Percentiles rank a stretch among this genome's conserved stretches.
Evolutionary conservation across 1,140 invertebrate genomes (phyloP).

Genomic region (Drosophila suzukii): DNA sequence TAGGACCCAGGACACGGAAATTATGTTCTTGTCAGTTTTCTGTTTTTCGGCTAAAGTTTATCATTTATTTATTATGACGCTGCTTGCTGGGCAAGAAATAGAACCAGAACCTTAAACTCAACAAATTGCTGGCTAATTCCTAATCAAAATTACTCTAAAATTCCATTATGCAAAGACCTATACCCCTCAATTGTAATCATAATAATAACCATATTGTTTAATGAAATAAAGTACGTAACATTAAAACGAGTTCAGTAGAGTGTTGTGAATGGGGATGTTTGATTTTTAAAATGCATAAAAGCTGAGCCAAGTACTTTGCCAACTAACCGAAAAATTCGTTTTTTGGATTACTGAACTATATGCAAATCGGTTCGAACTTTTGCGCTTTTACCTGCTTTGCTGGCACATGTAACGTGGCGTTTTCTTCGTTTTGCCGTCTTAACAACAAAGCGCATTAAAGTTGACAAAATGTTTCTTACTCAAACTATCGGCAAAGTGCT

Average conservation of each 20-base stretch:
- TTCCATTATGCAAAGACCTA: constrained; percentile 58
- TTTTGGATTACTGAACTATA: constrained; percentile 44
- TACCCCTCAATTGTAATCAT: constrained; percentile 54
- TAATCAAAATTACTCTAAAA: constrained; percentile 62
- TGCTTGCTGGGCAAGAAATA: constrained; percentile 31
- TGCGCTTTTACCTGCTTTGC: constrained; percentile 50
- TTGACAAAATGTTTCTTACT: constrained; percentile 63
- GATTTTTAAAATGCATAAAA: constrained; percentile 31
- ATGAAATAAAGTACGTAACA: constrained; percentile 29
- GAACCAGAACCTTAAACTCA: constrained; percentile 23
- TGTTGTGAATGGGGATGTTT: background rate
- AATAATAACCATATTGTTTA: constrained; percentile 30
- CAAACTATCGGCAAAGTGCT: constrained; percentile 53
- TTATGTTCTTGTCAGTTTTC: constrained; percentile 67
- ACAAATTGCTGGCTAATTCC: constrained; percentile 64
- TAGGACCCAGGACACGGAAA: constrained; percentile 36
- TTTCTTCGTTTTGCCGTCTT: constrained; percentile 24
- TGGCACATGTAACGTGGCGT: constrained; percentile 20
- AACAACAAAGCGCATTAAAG: constrained; percentile 71
- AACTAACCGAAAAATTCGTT: constrained; percentile 42
- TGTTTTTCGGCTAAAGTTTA: constrained; percentile 59
- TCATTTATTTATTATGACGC: constrained; percentile 65
- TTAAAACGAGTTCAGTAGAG: background rate
- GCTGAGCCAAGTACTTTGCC: constrained; percentile 21
- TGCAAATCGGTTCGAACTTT: constrained; percentile 59